These are phyloP conservation scores for Pogonocherus hispidulus DNA, from an alignment of 2,888 invertebrate genomes.

Conservation along the genomic window DNA sequence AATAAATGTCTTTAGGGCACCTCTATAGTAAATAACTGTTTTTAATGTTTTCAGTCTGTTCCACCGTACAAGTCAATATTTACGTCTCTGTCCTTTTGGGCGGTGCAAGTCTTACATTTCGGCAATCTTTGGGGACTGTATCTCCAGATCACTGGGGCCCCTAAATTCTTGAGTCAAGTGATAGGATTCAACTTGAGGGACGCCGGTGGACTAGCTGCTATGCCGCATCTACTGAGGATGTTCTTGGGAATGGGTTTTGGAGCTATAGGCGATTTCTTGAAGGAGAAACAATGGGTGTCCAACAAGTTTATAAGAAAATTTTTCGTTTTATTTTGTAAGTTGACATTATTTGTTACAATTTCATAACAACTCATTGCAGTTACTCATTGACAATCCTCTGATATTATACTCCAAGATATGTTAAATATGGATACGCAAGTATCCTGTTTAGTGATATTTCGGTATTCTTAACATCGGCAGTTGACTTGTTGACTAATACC, in stretches of 20 bases:
- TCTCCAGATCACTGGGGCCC: slow-evolving; percentile 48
- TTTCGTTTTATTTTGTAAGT: slow-evolving; percentile 59
- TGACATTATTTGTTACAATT: too few species aligned
- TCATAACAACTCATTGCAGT: too few species aligned
- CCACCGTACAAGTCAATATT: slow-evolving; percentile 54
- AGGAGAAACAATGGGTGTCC: slow-evolving; percentile 46
- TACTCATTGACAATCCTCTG: too few species aligned
- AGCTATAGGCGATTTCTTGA: slow-evolving; percentile 52
- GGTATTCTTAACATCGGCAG: too few species aligned
- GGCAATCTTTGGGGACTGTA: slow-evolving; percentile 56
- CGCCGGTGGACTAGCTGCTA: slow-evolving; percentile 55
- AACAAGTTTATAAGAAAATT: slow-evolving; percentile 52
- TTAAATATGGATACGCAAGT: too few species aligned
- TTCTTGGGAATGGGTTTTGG: slow-evolving; percentile 55
- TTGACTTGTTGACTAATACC: too few species aligned
- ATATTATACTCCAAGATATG: too few species aligned
- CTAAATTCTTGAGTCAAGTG: slow-evolving; percentile 54
- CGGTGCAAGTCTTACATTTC: slow-evolving; percentile 49
- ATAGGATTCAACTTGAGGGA: slow-evolving; percentile 54
- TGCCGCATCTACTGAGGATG: slow-evolving; percentile 57
- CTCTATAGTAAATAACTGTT: too few species aligned
- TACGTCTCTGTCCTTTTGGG: slow-evolving; percentile 52
- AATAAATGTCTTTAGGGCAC: too few species aligned
- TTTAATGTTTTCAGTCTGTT: slow-evolving; percentile 39
- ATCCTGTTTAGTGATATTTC: too few species aligned